Evolutionary conservation across 2,888 invertebrate genomes (phyloP).

Genomic region (Hylaea fasciaria): DNA sequence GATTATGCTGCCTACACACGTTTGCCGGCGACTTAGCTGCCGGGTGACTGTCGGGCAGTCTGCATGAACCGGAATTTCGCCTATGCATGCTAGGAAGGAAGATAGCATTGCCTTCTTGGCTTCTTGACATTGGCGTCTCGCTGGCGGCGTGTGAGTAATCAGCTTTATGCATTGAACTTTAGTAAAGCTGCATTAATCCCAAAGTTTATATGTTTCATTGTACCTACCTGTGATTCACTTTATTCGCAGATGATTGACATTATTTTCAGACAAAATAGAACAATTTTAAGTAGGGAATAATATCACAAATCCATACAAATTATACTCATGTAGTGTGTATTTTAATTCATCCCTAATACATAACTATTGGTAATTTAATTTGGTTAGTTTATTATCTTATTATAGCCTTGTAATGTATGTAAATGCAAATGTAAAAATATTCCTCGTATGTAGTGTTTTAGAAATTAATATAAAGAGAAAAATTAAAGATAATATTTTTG

Average conservation of each 20-base stretch:
- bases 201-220: slow-evolving; percentile 18
- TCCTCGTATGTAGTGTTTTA: slow-evolving; percentile 68
- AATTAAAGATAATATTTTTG: slow-evolving; percentile 67
- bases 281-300: slow-evolving; percentile 15
- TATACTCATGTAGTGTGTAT: slow-evolving; percentile 26
- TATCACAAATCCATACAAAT: slow-evolving; percentile 26
- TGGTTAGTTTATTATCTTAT: slow-evolving; percentile 35
- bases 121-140: too few relatives aligned
- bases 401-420: slow-evolving; percentile 77
- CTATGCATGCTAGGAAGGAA: too few relatives aligned
- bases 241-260: slow-evolving; percentile 17
- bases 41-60: background rate
- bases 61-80: background rate
- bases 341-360: slow-evolving; percentile 31
- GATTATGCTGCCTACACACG: slow-evolving; percentile 9
- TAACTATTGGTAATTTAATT: slow-evolving; percentile 34
- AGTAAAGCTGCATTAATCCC: slow-evolving; percentile 4
- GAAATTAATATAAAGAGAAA: slow-evolving; percentile 58
- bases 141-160: slow-evolving; percentile 6
- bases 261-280: slow-evolving; percentile 21
- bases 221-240: slow-evolving; percentile 10
- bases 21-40: slow-evolving; percentile 4
- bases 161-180: slow-evolving; percentile 12
- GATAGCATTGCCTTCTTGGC: background rate
- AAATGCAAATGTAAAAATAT: slow-evolving; percentile 76